Evolutionary conservation across 2,888 invertebrate genomes (phyloP), one percentile per base, ranked within the genome.

Genomic region (Leucophenga maculata): DNA sequence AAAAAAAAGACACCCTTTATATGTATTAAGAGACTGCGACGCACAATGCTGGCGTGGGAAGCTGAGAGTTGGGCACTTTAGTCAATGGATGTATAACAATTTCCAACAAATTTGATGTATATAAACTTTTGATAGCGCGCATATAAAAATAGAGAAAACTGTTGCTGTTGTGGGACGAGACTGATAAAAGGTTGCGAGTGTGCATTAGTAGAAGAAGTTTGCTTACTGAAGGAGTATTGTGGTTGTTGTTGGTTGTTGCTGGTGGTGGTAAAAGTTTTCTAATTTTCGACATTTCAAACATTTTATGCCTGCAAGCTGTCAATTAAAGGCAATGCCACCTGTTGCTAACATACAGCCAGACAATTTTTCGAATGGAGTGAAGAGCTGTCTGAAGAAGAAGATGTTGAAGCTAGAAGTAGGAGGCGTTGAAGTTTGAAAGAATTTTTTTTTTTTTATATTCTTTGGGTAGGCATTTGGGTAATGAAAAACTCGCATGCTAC

Each of bases 271-370:
- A 81, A 82, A 81, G 81, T 81, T 81, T 81, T 81, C 83, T 82
- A 82, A 82, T 81, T 80, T 82, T 79, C 80, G 75, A 78, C 81
- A 81, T 81, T 81, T 81, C 79, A 71, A 82, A 81, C 77, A 81
- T 81, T 79, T 81, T 76, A 81, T 82, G 80, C 78, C 83, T 78
- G 71, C 77, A 75, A 82, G 81, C 83, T 81, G 80, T 82, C 80
- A 81, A 81, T 82, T 81, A 81, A 82, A 76, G 80, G 76, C 78
- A 74, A 75, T 78, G 75, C 74, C 82, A 83, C 84, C 84, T 83
- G 82, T 83, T 83, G 84, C 84, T 77, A 77, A 77, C 82, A 81
- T 11, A 50, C 18, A 50, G 1, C 1, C 50, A 50, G 13, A 50
- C n/a, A n/a, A 46, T n/a, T n/a, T n/a, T n/a, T n/a, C n/a, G n/a